A percentile compares a stretch with the other conserved stretches of the same genome.
phyloP scores from a whole-genome alignment of 1,140 invertebrate genomes.

The Drosophila sp. region DNA sequence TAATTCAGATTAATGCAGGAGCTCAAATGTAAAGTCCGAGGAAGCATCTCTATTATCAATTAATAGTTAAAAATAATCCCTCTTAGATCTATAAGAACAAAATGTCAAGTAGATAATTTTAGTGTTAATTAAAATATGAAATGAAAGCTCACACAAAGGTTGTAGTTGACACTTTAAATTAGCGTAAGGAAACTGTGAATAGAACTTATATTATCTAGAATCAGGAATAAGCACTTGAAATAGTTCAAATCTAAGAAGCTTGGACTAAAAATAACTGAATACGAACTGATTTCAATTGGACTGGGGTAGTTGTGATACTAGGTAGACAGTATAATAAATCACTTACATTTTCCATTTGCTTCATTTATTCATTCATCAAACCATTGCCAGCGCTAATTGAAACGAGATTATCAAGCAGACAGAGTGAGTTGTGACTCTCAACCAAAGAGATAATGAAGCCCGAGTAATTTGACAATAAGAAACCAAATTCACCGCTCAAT shows the following conservation, averaged over 20 bases:
- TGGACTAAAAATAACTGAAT: neutral
- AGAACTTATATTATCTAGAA: too few relatives aligned
- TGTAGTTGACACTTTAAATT: too few relatives aligned
- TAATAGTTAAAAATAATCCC: neutral
- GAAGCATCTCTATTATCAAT: too few relatives aligned
- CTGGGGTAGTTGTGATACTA: neutral
- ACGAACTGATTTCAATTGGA: neutral
- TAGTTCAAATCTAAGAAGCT: neutral
- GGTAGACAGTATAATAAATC: slow-evolving; percentile 16
- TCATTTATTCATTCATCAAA: slow-evolving; percentile 33
- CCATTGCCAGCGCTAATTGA: slow-evolving; percentile 46
- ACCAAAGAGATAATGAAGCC: slow-evolving; percentile 13
- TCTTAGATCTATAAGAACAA: neutral
- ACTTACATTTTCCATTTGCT: slow-evolving; percentile 28
- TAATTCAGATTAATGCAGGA: too few relatives aligned
- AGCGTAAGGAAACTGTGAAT: too few relatives aligned
- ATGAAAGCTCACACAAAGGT: too few relatives aligned
- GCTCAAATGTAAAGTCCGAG: too few relatives aligned
- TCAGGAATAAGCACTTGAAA: neutral
- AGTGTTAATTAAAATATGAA: too few relatives aligned
- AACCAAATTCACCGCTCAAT: slow-evolving; percentile 46
- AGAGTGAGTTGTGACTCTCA: slow-evolving; percentile 24
- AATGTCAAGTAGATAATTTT: too few relatives aligned
- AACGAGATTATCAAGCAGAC: slow-evolving; percentile 18
- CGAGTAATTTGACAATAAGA: slow-evolving; percentile 38